Percentiles rank a stretch among this genome's conserved stretches.
These are phyloP conservation scores for Biston betularia DNA, from an alignment of 2,888 invertebrate genomes.

Conservation along the genomic window DNA sequence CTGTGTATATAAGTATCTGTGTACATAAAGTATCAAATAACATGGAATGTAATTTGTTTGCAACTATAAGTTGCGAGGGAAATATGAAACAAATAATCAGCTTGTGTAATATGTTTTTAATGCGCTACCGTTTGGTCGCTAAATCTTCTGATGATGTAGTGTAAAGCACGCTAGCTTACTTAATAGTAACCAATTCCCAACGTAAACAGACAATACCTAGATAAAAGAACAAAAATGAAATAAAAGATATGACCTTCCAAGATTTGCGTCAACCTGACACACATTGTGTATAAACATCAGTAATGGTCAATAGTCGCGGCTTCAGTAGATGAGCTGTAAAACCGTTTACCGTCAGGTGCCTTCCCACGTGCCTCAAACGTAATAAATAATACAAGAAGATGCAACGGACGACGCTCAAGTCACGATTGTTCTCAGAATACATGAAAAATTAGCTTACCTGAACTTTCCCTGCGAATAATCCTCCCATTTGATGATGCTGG, in stretches of 20 bases:
- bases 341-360: slow-evolving; percentile 63
- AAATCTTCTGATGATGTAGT: too few relatives aligned
- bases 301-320: slow-evolving; percentile 55
- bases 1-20: neutral
- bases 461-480: slow-evolving; percentile 94
- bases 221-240: slow-evolving; percentile 1
- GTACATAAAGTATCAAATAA: slow-evolving; percentile 4
- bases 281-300: slow-evolving; percentile 41
- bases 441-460: slow-evolving; percentile 72
- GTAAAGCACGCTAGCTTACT: too few relatives aligned
- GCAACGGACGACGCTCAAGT: slow-evolving; percentile 55
- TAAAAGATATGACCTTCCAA: slow-evolving; percentile 23
- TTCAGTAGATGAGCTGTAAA: slow-evolving; percentile 62
- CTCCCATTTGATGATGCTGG: slow-evolving; percentile 95
- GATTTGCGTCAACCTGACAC: slow-evolving; percentile 32
- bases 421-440: slow-evolving; percentile 54
- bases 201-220: neutral
- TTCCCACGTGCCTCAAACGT: slow-evolving; percentile 70
- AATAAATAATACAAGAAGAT: slow-evolving; percentile 67
- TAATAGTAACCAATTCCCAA: neutral
- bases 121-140: too few relatives aligned
- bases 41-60: neutral
- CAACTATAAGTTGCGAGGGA: neutral
- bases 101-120: neutral
- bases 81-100: neutral